Conservation (phyloP, 1,140 invertebrate species). For the Drosophila persimilis region DNA sequence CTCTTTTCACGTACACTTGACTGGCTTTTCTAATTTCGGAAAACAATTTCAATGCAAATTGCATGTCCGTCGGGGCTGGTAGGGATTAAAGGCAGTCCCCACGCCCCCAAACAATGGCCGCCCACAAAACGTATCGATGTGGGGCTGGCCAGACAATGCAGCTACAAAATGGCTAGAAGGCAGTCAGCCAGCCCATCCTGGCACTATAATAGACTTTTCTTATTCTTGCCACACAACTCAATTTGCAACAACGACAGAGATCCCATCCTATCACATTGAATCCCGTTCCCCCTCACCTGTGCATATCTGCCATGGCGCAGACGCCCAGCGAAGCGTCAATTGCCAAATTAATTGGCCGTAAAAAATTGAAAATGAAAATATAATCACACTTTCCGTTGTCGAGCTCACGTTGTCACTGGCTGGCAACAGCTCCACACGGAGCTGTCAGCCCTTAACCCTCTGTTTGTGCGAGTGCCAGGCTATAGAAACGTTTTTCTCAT, state of each 20-base stretch:
- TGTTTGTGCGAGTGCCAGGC: constrained; percentile 1
- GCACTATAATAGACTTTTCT: constrained; percentile 79
- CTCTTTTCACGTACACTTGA: constrained; percentile 44
- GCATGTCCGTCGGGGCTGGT: constrained; percentile 44
- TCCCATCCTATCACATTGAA: background rate
- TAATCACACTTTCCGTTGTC: constrained; percentile 80
- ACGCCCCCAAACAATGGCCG: constrained; percentile 66
- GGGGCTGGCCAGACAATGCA: constrained; percentile 70
- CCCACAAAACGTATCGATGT: constrained; percentile 49
- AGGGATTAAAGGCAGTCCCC: constrained; percentile 21
- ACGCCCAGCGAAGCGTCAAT: constrained; percentile 80
- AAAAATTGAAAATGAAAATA: constrained; percentile 83
- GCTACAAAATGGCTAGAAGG: constrained; percentile 66
- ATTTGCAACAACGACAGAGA: constrained; percentile 51
- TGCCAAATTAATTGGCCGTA: constrained; percentile 82
- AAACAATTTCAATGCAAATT: constrained; percentile 77
- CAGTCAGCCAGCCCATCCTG: constrained; percentile 40
- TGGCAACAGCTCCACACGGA: constrained; percentile 53
- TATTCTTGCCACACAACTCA: constrained; percentile 80
- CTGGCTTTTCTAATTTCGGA: constrained; percentile 74
- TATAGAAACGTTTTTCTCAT: constrained; percentile 60
- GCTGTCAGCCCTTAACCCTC: constrained; percentile 61
- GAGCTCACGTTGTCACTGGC: constrained; percentile 42
- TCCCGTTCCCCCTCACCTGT: background rate
- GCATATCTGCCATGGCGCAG: constrained; percentile 58